Conservation (phyloP, 2,797 vertebrate species). For the Balearica regulorum region DNA sequence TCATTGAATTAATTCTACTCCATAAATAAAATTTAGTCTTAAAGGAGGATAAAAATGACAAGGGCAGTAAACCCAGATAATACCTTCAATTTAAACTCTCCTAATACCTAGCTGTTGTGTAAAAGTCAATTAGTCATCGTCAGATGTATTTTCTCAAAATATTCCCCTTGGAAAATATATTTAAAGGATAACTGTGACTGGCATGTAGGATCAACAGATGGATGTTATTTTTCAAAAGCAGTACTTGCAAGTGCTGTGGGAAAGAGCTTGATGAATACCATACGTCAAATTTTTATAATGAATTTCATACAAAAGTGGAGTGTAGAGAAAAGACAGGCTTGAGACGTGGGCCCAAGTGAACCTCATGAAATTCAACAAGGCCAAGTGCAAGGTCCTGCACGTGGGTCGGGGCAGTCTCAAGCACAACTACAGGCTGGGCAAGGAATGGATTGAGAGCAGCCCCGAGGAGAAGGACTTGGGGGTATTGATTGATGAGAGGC, state of each 20-base stretch:
- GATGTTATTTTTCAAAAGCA: neutral
- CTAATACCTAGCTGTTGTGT: neutral
- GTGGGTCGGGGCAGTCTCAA: no score
- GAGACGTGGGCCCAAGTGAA: no score
- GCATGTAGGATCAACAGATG: neutral
- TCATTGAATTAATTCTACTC: constrained; percentile 3
- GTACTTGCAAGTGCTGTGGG: neutral
- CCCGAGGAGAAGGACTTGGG: no score
- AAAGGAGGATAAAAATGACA: constrained; percentile 35
- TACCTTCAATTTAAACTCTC: constrained; percentile 12
- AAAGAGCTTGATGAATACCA: neutral
- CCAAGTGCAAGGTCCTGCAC: no score
- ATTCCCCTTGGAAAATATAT: neutral
- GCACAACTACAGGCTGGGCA: no score
- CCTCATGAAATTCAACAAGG: no score
- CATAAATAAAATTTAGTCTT: constrained; percentile 16
- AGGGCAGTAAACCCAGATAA: constrained; percentile 25
- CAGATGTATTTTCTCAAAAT: constrained; percentile 15
- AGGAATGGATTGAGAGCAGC: no score
- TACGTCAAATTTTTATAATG: neutral
- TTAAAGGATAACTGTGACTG: constrained; percentile 20
- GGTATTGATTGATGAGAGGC: no score
- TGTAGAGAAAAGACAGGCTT: neutral
- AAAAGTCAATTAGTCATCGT: constrained; percentile 1
- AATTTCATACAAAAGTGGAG: neutral